These are phyloP conservation scores for Taenaris catops DNA, from an alignment of 2,888 invertebrate genomes.

Conservation along the genomic window DNA sequence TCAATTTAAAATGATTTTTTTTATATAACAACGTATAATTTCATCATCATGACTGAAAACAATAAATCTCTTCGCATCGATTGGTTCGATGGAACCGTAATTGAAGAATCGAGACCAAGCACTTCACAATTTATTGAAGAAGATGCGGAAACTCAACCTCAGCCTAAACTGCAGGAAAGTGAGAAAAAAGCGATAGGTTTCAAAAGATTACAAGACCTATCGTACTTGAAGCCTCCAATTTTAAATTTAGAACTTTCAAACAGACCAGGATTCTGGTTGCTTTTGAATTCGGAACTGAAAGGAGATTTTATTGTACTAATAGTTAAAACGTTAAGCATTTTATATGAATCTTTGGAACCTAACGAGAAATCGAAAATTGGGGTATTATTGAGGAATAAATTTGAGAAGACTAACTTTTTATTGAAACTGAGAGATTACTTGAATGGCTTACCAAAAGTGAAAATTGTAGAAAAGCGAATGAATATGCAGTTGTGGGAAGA, in stretches of 20 bases:
- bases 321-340: slow-evolving; percentile 54
- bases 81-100: slow-evolving; percentile 70
- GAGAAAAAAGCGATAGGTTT: slow-evolving; percentile 68
- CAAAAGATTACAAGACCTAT: slow-evolving; percentile 59
- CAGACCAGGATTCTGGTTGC: slow-evolving; percentile 63
- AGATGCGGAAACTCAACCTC: slow-evolving; percentile 34
- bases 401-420: slow-evolving; percentile 44
- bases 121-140: slow-evolving; percentile 45
- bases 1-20: too few species aligned
- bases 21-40: too few species aligned
- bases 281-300: slow-evolving; percentile 57
- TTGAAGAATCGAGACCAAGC: slow-evolving; percentile 42
- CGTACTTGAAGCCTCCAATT: slow-evolving; percentile 50
- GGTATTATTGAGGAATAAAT: slow-evolving; percentile 35
- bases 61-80: slow-evolving; percentile 61
- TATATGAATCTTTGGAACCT: slow-evolving; percentile 49
- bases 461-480: slow-evolving; percentile 54
- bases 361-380: slow-evolving; percentile 51
- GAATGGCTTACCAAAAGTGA: slow-evolving; percentile 44
- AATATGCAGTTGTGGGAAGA: slow-evolving; percentile 67
- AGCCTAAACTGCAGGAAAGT: slow-evolving; percentile 34
- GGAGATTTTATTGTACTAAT: slow-evolving; percentile 70
- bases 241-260: slow-evolving; percentile 60
- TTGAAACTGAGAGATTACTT: slow-evolving; percentile 47
- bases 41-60: slow-evolving; percentile 39